Evolutionary conservation across 2,888 invertebrate species (phyloP).

Genomic region (Heliconius sara): DNA sequence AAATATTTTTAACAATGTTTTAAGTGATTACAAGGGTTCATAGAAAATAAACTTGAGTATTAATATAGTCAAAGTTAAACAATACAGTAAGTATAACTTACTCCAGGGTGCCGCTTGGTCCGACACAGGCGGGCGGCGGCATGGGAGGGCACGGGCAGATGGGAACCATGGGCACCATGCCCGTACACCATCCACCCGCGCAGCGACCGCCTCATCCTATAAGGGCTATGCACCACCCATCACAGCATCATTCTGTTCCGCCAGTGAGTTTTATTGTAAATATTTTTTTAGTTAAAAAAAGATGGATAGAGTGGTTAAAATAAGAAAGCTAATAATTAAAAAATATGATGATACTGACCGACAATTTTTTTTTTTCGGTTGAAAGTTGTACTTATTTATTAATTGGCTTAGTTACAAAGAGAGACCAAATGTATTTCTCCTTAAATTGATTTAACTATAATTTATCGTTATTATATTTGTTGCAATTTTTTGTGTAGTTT

Average conservation of each 20-base stretch:
- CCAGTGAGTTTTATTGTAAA: conserved; percentile 58
- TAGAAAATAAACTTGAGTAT: background rate
- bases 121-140: conserved; percentile 65
- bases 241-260: conserved; percentile 71
- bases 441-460: too few relatives aligned
- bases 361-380: too few relatives aligned
- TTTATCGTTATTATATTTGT: too few relatives aligned
- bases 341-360: too few relatives aligned
- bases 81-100: conserved; percentile 39
- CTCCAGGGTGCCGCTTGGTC: conserved; percentile 73
- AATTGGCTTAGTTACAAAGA: too few relatives aligned
- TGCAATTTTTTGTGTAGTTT: too few relatives aligned
- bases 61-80: background rate
- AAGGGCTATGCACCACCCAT: conserved; percentile 74
- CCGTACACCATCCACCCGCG: conserved; percentile 65
- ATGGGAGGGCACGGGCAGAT: conserved; percentile 68
- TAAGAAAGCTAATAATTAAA: too few relatives aligned
- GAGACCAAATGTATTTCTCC: too few relatives aligned
- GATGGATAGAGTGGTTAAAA: too few relatives aligned
- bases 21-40: background rate
- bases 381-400: too few relatives aligned
- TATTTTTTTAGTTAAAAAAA: too few relatives aligned
- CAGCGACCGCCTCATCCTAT: conserved; percentile 73
- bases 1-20: background rate
- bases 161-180: conserved; percentile 66